Evolutionary conservation across 2,797 vertebrate species (phyloP), one percentile per base, ranked within the genome.

Genomic region (Peromyscus aztecus): DNA sequence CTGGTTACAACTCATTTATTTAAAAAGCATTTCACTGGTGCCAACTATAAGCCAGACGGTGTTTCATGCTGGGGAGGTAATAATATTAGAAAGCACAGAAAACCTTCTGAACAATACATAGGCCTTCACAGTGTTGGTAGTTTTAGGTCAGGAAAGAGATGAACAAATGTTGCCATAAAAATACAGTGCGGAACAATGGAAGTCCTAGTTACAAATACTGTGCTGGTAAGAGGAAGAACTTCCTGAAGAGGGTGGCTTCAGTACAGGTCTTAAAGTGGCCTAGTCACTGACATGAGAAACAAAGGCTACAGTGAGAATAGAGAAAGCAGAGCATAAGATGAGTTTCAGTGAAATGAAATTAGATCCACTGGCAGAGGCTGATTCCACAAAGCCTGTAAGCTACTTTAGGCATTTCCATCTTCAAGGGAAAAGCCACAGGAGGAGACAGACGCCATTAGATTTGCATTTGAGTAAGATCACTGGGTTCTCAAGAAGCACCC

Each of bases 31-130:
- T 37, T 84, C 77, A 73, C 49, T 55, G 52, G 11, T 83, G 2
- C 76, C n/a, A 55, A 27, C 67, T 80, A 21, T 87, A 63, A 95
- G 40, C 3, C 67, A 67, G 52, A 61, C 5, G 73, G 23, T 14
- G 1, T n/a, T 84, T 27, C 43, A 65, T 76, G 9, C 43, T 59
- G 52, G 31, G 52, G 12, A 94, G 23, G 65, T 2, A 21, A 85
- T 4, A 34, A 92, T 69, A 31, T 55, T 78, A 92, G 46, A 94
- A 89, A 91, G 43, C 24, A 91, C 82, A 69, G 3, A 9, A 94
- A 92, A 57, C 6, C 27, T 67, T 76, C 34, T 76, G 67, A 90
- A 69, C 73, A 90, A 61, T 69, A 59, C 0, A 9, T 49, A 43
- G 71, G 17, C 49, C 17, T 73, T 96, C 37, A 40, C 27, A 12